Conservation (phyloP, 2,888 invertebrate species). For the Dynastes maya region DNA sequence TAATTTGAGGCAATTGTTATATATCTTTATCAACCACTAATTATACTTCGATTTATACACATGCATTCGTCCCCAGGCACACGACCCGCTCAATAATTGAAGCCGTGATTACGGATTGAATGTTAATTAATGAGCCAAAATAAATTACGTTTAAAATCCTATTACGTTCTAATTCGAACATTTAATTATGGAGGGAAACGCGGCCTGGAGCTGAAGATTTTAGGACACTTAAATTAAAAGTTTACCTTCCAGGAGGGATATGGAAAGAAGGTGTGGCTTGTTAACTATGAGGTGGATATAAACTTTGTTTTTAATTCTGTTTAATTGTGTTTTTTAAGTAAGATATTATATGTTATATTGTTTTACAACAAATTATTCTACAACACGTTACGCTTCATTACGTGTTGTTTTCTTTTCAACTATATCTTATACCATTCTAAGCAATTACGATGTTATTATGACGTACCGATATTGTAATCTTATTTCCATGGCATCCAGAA, state of each 20-base stretch:
- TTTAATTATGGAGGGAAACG: conserved; percentile 59
- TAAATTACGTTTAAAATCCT: conserved; percentile 64
- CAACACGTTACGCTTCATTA: too few species aligned
- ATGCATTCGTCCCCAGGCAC: background rate
- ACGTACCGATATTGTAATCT: conserved; percentile 12
- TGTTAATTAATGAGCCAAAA: conserved; percentile 56
- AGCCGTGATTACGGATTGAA: conserved; percentile 32
- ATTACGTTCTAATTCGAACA: conserved; percentile 65
- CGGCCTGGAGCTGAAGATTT: conserved; percentile 22
- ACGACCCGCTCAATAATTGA: conserved; percentile 8
- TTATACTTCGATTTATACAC: too few species aligned
- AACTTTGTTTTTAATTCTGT: background rate
- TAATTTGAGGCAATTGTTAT: too few species aligned
- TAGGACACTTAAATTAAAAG: conserved; percentile 62
- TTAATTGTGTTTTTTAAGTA: too few species aligned
- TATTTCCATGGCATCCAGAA: conserved; percentile 40
- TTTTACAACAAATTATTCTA: too few species aligned
- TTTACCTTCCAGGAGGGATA: conserved; percentile 53
- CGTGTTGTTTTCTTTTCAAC: too few species aligned
- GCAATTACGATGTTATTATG: background rate
- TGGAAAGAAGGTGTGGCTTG: conserved; percentile 35
- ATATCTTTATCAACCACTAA: too few species aligned
- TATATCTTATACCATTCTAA: background rate
- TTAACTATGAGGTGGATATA: background rate
- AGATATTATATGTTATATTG: too few species aligned